phyloP scores from a whole-genome alignment of 2,888 invertebrate species.

The Noctua janthina region DNA sequence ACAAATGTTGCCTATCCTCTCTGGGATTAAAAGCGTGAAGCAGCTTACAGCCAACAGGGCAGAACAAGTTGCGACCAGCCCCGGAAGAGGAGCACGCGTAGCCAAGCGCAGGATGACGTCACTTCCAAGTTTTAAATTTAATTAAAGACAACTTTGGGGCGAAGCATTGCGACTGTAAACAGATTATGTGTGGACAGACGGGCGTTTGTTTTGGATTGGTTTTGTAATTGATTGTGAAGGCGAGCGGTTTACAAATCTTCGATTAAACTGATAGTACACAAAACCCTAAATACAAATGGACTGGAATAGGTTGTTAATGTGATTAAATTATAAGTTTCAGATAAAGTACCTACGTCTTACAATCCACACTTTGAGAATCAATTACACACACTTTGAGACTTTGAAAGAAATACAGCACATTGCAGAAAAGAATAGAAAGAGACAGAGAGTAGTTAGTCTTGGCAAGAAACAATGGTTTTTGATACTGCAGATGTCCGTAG shows the following conservation, averaged over 20 bases:
- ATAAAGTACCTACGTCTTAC: neutral
- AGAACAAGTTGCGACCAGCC: constrained; percentile 63
- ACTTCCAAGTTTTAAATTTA: constrained; percentile 85
- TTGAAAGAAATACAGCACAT: neutral
- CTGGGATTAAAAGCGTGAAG: constrained; percentile 5
- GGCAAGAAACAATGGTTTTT: neutral
- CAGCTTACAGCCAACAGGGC: constrained; percentile 34
- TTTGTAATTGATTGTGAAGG: neutral
- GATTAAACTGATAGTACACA: no score
- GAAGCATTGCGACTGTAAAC: constrained; percentile 81
- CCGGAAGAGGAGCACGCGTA: constrained; percentile 72
- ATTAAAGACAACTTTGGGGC: constrained; percentile 86
- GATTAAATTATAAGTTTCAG: neutral
- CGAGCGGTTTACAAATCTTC: neutral
- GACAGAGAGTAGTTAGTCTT: neutral
- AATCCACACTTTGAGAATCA: neutral
- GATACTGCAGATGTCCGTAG: neutral
- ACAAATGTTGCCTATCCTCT: neutral
- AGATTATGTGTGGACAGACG: constrained; percentile 74
- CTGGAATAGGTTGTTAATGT: neutral
- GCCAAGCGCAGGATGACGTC: constrained; percentile 77
- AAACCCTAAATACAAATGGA: neutral
- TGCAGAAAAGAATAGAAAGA: no score
- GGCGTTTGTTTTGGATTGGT: constrained; percentile 57
- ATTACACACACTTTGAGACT: neutral